Evolutionary conservation across 2,113 vertebrate genomes (phyloP).

Genomic region (Larimichthys polyactis): DNA sequence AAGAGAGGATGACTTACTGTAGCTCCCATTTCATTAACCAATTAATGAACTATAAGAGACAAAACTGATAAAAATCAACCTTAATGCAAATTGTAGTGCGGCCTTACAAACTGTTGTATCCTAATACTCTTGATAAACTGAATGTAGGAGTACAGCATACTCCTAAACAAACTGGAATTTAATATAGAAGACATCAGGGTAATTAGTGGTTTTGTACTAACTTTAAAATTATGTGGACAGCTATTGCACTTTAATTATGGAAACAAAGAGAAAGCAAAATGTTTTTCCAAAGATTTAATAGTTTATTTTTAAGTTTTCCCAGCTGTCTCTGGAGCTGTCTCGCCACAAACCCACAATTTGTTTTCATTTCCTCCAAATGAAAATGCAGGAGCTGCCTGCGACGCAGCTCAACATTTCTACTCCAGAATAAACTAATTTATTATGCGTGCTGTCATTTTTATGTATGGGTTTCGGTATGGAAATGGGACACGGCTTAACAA

Average conservation of each 20-base stretch:
- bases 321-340: constrained; percentile 50
- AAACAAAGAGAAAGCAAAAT: constrained; percentile 40
- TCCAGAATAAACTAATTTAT: background rate
- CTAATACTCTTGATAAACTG: background rate
- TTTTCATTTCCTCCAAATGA: constrained; percentile 56
- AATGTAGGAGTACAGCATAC: background rate
- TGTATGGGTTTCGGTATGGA: background rate
- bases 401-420: background rate
- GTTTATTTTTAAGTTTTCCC: constrained; percentile 49
- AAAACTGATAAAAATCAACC: background rate
- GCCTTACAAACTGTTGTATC: background rate
- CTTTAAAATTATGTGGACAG: constrained; percentile 1
- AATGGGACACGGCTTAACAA: background rate
- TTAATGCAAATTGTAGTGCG: background rate
- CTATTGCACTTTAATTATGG: constrained; percentile 38
- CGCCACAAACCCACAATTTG: constrained; percentile 53
- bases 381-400: constrained; percentile 5
- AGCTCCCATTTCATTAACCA: background rate
- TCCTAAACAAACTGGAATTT: background rate
- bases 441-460: background rate
- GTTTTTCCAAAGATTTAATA: constrained; percentile 53
- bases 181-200: background rate
- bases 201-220: background rate
- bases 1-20: background rate
- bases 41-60: background rate